Conservation (phyloP, 2,888 invertebrate genomes). For the Acleris sparsana region DNA sequence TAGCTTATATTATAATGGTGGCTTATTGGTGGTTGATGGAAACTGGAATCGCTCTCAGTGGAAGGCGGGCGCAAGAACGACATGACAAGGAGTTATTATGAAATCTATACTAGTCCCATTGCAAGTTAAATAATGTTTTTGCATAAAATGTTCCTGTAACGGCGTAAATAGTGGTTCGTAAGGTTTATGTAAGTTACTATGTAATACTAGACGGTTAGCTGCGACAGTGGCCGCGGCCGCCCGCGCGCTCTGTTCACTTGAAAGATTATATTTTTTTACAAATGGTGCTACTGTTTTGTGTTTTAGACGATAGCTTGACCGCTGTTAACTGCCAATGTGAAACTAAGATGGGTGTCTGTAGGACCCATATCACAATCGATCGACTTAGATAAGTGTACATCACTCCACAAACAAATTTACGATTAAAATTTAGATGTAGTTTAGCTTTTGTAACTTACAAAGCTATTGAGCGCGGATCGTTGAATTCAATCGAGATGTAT, state of each 20-base stretch:
- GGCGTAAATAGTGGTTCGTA: conserved; percentile 76
- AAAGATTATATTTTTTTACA: conserved; percentile 77
- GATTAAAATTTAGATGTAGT: conserved; percentile 56
- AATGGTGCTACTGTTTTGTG: conserved; percentile 81
- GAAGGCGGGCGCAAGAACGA: conserved; percentile 42
- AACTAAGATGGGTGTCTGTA: conserved; percentile 29
- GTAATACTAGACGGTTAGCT: conserved; percentile 58
- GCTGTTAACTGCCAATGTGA: conserved; percentile 63
- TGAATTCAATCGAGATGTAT: conserved; percentile 36
- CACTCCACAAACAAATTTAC: conserved; percentile 44
- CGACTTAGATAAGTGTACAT: conserved; percentile 40
- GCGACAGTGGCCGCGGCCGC: conserved; percentile 42
- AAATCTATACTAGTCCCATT: conserved; percentile 80
- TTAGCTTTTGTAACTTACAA: conserved; percentile 74
- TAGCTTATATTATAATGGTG: too few species aligned
- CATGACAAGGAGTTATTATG: conserved; percentile 62
- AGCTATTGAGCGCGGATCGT: conserved; percentile 39
- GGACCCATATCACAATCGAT: conserved; percentile 57
- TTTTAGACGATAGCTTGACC: conserved; percentile 76
- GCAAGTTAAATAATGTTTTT: conserved; percentile 77
- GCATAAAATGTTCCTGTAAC: conserved; percentile 80
- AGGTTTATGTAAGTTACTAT: conserved; percentile 69
- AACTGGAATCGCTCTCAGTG: too few species aligned
- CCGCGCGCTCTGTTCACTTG: conserved; percentile 57
- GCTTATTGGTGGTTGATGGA: too few species aligned